Evolutionary conservation across 2,888 invertebrate genomes (phyloP).

Genomic region (Ashinkailepas kermadecensis): DNA sequence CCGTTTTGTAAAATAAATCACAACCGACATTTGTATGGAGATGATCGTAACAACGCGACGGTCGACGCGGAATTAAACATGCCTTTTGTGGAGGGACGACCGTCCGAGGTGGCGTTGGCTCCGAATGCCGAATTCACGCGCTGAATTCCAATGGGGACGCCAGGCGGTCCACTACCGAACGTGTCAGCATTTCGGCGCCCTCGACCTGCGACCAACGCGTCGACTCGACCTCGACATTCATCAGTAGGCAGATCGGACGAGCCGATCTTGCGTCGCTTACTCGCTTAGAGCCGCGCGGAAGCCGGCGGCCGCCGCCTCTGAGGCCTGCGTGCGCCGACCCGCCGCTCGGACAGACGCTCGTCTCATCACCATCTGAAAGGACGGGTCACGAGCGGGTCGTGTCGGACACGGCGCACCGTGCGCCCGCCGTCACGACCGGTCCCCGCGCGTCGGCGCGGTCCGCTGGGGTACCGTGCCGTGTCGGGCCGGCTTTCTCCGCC

Average conservation of each 20-base stretch:
- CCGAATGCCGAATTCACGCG: constrained; percentile 38
- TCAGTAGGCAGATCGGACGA: neutral
- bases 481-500: neutral
- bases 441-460: neutral
- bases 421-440: neutral
- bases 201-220: neutral
- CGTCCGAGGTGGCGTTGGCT: constrained; percentile 47
- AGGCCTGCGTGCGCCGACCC: neutral
- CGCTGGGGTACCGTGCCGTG: neutral
- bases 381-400: neutral
- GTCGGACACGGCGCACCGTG: neutral
- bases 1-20: constrained; percentile 20
- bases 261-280: neutral
- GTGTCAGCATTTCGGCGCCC: neutral
- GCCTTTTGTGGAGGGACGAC: neutral
- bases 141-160: neutral
- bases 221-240: neutral
- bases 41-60: constrained; percentile 1
- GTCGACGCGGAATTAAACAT: neutral
- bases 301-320: no score
- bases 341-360: neutral
- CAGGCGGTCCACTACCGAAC: neutral
- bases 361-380: constrained; percentile 8
- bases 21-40: constrained; percentile 13
- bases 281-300: no score